A percentile compares a stretch with the other conserved stretches of the same genome.
Conservation (phyloP, 2,888 invertebrate species). For the Meandrusa payeni region DNA sequence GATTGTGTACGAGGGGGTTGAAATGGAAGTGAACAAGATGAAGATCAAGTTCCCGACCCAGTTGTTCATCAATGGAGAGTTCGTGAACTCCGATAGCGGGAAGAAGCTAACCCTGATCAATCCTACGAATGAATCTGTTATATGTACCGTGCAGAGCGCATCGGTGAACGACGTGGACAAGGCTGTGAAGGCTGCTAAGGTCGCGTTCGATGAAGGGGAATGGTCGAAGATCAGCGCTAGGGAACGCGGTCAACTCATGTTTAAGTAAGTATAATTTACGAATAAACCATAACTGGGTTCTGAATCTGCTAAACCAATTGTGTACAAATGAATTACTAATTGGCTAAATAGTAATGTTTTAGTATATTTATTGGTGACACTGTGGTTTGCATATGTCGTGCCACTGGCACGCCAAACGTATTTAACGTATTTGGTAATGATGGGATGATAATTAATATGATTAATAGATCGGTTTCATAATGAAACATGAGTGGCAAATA, state of each 20-base stretch:
- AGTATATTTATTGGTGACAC: too few relatives aligned
- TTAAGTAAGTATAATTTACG: conserved; percentile 84
- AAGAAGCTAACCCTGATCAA: conserved; percentile 86
- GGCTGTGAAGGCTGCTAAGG: conserved; percentile 93
- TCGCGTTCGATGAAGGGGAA: conserved; percentile 92
- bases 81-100: conserved; percentile 87
- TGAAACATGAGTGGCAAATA: too few relatives aligned
- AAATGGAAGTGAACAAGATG: conserved; percentile 90
- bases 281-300: too few relatives aligned
- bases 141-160: conserved; percentile 88
- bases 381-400: too few relatives aligned
- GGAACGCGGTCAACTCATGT: conserved; percentile 91
- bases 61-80: conserved; percentile 94
- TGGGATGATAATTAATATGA: too few relatives aligned
- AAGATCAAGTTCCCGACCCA: conserved; percentile 93
- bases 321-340: too few relatives aligned
- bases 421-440: too few relatives aligned
- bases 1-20: conserved; percentile 87
- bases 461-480: too few relatives aligned
- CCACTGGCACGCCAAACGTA: too few relatives aligned
- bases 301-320: too few relatives aligned
- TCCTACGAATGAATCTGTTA: conserved; percentile 91
- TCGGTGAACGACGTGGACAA: conserved; percentile 90
- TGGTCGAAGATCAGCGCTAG: conserved; percentile 97
- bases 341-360: too few relatives aligned